Evolutionary conservation across 2,113 vertebrate species (phyloP).

Genomic region (Oryzias woworae): DNA sequence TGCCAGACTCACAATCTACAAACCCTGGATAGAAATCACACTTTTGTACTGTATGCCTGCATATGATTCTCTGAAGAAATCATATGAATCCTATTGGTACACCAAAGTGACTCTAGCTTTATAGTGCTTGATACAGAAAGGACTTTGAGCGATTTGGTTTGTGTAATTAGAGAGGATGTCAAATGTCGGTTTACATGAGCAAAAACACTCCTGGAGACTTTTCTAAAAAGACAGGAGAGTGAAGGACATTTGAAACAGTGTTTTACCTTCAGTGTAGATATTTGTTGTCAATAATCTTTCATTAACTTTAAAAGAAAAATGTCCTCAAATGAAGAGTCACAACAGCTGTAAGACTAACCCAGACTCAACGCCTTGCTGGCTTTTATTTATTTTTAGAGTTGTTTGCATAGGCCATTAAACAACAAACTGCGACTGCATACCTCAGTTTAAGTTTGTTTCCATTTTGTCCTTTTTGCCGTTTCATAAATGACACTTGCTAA

Average conservation of each 20-base stretch:
- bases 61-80: slow-evolving; percentile 15
- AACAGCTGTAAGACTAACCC: neutral
- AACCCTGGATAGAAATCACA: slow-evolving; percentile 61
- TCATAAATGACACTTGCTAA: slow-evolving; percentile 71
- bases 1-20: slow-evolving; percentile 75
- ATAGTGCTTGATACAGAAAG: slow-evolving; percentile 55
- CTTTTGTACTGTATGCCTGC: slow-evolving; percentile 63
- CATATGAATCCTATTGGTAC: slow-evolving; percentile 54
- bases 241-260: slow-evolving; percentile 21
- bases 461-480: slow-evolving; percentile 36
- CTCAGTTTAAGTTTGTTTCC: slow-evolving; percentile 40
- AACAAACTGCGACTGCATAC: slow-evolving; percentile 54
- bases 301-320: neutral
- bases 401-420: slow-evolving; percentile 47
- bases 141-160: slow-evolving; percentile 42
- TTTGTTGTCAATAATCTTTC: slow-evolving; percentile 51
- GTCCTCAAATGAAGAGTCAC: neutral
- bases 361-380: slow-evolving; percentile 4
- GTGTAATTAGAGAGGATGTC: slow-evolving; percentile 43
- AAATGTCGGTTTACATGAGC: slow-evolving; percentile 70
- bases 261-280: slow-evolving; percentile 42
- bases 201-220: slow-evolving; percentile 7
- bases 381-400: slow-evolving; percentile 54
- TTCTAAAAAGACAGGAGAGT: slow-evolving; percentile 13
- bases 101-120: slow-evolving; percentile 78